Evolutionary conservation across 2,888 invertebrate genomes (phyloP).

Genomic region (Caenorhabditis doughertyi): DNA sequence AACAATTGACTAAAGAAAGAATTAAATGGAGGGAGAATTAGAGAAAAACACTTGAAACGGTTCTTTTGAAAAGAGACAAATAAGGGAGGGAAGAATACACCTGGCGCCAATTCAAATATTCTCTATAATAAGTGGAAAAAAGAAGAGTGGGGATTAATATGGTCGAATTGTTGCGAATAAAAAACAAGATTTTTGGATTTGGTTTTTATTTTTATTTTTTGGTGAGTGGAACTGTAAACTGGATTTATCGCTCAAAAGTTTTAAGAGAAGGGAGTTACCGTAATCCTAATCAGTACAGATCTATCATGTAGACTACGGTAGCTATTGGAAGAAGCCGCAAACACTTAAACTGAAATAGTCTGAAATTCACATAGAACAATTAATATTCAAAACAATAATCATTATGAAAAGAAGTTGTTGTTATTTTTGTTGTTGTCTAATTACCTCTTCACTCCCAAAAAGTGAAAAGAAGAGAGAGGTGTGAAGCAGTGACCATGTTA

Average conservation of each 20-base stretch:
- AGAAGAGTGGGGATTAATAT: background rate
- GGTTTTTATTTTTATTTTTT: background rate
- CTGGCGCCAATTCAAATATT: slow-evolving; percentile 5
- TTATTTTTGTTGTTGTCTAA: background rate
- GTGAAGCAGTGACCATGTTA: slow-evolving; percentile 42
- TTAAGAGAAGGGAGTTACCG: background rate
- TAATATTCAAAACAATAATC: background rate
- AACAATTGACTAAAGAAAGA: slow-evolving; percentile 2
- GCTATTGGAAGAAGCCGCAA: too few species aligned
- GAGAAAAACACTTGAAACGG: background rate
- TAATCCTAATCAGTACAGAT: background rate
- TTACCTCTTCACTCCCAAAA: background rate
- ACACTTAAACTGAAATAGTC: too few species aligned
- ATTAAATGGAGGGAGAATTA: background rate
- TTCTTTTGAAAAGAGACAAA: background rate
- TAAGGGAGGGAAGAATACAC: background rate
- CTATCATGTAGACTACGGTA: too few species aligned
- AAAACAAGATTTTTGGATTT: background rate
- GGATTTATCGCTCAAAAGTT: background rate
- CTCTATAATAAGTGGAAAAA: background rate
- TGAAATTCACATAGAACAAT: too few species aligned
- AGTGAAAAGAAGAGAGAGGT: slow-evolving; percentile 8
- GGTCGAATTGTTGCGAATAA: background rate
- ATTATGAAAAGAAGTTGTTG: background rate
- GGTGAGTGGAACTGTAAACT: too few species aligned